These are phyloP conservation scores for Lucilia cuprina DNA, from an alignment of 1,140 invertebrate species.

Conservation along the genomic window DNA sequence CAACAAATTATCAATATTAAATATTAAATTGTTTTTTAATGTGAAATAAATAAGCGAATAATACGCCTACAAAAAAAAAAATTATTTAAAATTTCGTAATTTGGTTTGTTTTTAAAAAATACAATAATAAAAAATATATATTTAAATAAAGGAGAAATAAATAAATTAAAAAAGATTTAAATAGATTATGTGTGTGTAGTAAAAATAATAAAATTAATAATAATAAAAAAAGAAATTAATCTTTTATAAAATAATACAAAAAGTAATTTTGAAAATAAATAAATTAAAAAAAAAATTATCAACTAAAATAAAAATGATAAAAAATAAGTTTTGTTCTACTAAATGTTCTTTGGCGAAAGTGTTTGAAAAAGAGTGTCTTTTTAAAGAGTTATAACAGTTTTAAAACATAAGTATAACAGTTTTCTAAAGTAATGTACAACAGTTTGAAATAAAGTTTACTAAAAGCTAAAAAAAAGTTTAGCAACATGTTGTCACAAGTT, in stretches of 20 bases:
- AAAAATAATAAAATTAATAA: background rate
- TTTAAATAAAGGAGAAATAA: background rate
- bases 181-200: background rate
- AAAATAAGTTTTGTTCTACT: background rate
- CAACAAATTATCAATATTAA: constrained; percentile 1
- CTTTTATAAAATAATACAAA: background rate
- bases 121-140: constrained; percentile 6
- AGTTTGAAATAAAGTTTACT: too few species aligned
- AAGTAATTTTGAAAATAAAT: constrained; percentile 13
- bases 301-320: background rate
- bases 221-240: too few species aligned
- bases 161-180: background rate
- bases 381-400: too few species aligned
- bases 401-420: too few species aligned
- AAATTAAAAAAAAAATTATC: background rate
- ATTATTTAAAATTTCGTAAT: background rate
- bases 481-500: too few species aligned
- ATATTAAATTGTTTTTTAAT: constrained; percentile 11
- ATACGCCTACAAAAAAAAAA: constrained; percentile 21
- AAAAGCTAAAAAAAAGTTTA: too few species aligned
- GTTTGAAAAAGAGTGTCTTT: background rate
- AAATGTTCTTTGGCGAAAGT: background rate
- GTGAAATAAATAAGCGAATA: constrained; percentile 16
- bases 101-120: background rate
- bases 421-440: too few species aligned